phyloP scores from a whole-genome alignment of 2,888 invertebrate genomes.

The Trichopria drosophilae region DNA sequence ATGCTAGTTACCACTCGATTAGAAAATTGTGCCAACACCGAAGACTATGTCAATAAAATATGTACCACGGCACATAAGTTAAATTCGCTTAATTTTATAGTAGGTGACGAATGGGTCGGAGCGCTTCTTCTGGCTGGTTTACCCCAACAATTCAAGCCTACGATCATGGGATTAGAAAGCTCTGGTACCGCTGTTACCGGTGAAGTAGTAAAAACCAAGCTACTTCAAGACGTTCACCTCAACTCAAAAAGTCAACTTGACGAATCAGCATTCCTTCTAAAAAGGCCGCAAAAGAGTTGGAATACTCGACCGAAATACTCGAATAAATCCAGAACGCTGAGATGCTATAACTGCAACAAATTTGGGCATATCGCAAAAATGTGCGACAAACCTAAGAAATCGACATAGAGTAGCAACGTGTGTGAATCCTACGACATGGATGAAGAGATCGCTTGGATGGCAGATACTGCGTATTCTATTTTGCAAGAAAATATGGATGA shows the following conservation, averaged over 20 bases:
- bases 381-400: neutral
- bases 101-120: constrained; percentile 45
- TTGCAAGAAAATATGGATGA: neutral
- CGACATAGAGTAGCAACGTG: neutral
- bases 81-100: constrained; percentile 37
- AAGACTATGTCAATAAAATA: constrained; percentile 43
- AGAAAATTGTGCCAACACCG: constrained; percentile 38
- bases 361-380: neutral
- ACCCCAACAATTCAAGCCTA: constrained; percentile 41
- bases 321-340: neutral
- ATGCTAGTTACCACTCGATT: constrained; percentile 38
- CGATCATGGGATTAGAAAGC: constrained; percentile 43
- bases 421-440: neutral
- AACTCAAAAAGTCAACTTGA: neutral
- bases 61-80: constrained; percentile 43
- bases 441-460: neutral
- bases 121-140: constrained; percentile 44
- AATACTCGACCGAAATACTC: neutral
- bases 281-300: neutral
- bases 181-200: constrained; percentile 39
- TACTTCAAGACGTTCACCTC: constrained; percentile 5
- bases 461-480: neutral
- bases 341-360: constrained; percentile 7
- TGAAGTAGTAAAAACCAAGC: constrained; percentile 43
- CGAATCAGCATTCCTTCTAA: neutral